Base-by-base conservation (phyloP, 1,140 invertebrate species). In the Drosophila tsacasi region DNA sequence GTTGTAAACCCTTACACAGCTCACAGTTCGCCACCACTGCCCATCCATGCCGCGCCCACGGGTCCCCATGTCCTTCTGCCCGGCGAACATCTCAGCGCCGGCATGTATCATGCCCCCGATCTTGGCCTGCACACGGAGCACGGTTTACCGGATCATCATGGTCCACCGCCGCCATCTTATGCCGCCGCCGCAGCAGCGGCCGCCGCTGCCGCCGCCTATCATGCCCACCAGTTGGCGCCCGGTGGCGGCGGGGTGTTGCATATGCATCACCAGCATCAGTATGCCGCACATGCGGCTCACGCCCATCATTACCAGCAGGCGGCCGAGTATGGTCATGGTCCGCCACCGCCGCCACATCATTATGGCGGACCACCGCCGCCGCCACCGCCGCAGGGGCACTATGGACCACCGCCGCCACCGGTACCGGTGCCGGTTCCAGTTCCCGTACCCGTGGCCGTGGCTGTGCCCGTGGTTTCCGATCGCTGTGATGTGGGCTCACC, bases 121-220 rank as follows among this genome's bases (percentile, higher is more conserved):
- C 52, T 92, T 37, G 91, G 91, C 0, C 64, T 92, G 30, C 91
- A 92, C n/a, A 91, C 91, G 5, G 91, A 92, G 73, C 91, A 92
- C 40, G 74, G 55, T 13, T 60, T 91, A 13, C 72, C 89, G 2
- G 87, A 92, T 21, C 87, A 87, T 59, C 91, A 91, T 68, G 83
- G 91, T 10, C 87, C 85, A 7, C 92, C 92, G 55, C 84, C 91
- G 27, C 91, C 90, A 2, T 86, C 83, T 3, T 86, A 87, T 54
- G 84, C 91, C 0, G 86, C 85, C 2, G 91, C 91, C 1, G 87
- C 91, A 0, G 91, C 83, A 25, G 92, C 92, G 0, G 89, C 92
- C 1, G 91, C 91, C 1, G 91, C 91, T 23, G 91, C 91, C 15
- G 91, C 91, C 37, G 90, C 90, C 21, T 82, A 92, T 32, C 90